These are phyloP conservation scores for Gymnoscelis rufifasciata DNA, from an alignment of 2,888 invertebrate species.

Conservation along the genomic window DNA sequence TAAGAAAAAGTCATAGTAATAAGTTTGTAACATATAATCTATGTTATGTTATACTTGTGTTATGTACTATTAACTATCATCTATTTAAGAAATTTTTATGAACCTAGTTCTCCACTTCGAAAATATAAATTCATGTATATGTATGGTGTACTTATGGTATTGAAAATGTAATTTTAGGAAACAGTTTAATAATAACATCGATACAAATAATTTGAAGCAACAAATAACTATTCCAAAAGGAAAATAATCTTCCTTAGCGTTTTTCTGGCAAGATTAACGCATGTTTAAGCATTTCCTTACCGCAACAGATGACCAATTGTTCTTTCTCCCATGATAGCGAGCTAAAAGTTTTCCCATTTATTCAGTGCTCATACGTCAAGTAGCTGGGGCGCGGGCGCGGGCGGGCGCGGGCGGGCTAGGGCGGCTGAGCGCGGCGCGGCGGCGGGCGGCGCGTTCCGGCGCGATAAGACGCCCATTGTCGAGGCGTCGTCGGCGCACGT, in stretches of 20 bases:
- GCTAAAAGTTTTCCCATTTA: constrained; percentile 78
- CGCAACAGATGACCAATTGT: constrained; percentile 76
- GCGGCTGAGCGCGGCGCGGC: constrained; percentile 34
- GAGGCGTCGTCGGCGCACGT: constrained; percentile 77
- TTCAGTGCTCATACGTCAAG: constrained; percentile 75
- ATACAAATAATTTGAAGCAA: constrained; percentile 21
- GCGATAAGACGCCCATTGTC: constrained; percentile 75
- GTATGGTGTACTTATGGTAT: too few relatives aligned
- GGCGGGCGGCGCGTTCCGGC: constrained; percentile 70
- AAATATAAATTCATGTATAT: too few relatives aligned
- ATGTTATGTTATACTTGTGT: too few relatives aligned
- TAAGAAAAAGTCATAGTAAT: too few relatives aligned
- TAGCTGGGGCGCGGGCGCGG: constrained; percentile 31
- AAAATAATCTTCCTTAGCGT: constrained; percentile 40
- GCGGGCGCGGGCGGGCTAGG: constrained; percentile 23
- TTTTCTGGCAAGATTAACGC: constrained; percentile 57
- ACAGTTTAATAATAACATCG: constrained; percentile 8
- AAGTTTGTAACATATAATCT: too few relatives aligned
- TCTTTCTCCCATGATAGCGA: constrained; percentile 65
- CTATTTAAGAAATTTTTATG: too few relatives aligned
- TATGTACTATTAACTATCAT: too few relatives aligned
- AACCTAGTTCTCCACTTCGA: too few relatives aligned
- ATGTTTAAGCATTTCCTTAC: constrained; percentile 57
- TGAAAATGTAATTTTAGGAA: too few relatives aligned
- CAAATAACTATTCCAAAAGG: constrained; percentile 41